phyloP scores from a whole-genome alignment of 2,888 invertebrate species.

The Eupithecia dodoneata region DNA sequence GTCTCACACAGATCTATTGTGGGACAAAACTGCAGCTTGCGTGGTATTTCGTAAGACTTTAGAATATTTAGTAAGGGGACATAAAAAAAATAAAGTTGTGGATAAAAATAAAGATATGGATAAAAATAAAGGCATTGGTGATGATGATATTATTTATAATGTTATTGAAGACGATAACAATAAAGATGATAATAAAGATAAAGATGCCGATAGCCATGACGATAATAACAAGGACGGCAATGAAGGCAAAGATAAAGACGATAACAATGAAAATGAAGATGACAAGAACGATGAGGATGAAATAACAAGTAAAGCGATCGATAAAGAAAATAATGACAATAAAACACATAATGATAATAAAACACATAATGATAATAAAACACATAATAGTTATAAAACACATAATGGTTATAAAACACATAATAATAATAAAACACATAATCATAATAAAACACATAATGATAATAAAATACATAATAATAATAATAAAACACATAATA shows the following conservation, averaged over 20 bases:
- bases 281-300: neutral
- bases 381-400: too few relatives aligned
- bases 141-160: neutral
- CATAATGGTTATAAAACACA: too few relatives aligned
- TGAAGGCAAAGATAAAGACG: neutral
- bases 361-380: too few relatives aligned
- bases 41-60: conserved; percentile 60
- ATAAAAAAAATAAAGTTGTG: neutral
- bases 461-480: too few relatives aligned
- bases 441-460: too few relatives aligned
- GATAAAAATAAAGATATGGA: neutral
- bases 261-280: neutral
- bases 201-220: neutral
- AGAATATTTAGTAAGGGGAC: conserved; percentile 53
- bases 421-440: too few relatives aligned
- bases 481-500: neutral
- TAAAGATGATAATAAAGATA: neutral
- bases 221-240: neutral
- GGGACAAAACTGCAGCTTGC: conserved; percentile 56
- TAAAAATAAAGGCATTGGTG: neutral
- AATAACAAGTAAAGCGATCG: neutral
- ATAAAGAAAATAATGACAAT: neutral
- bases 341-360: neutral
- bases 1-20: conserved; percentile 69
- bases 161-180: neutral